These are phyloP conservation scores for Mya arenaria DNA, from an alignment of 1,140 invertebrate species.

Conservation along the genomic window DNA sequence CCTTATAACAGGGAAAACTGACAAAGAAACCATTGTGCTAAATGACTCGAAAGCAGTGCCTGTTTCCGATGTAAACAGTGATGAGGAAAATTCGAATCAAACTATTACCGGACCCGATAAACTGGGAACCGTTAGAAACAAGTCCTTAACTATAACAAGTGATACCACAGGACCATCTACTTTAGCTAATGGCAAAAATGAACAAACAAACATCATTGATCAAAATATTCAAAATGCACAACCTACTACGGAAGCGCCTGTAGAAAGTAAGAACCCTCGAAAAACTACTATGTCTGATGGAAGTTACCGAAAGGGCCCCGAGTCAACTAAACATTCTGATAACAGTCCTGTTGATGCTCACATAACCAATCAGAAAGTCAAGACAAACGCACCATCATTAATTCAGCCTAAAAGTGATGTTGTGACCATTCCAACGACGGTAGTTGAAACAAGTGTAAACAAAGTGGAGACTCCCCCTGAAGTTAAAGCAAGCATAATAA, in stretches of 20 bases:
- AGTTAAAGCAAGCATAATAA: neutral
- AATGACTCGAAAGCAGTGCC: too few relatives aligned
- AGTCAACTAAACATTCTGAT: neutral
- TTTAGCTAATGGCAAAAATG: neutral
- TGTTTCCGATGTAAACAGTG: neutral
- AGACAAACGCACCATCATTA: neutral
- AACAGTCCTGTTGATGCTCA: neutral
- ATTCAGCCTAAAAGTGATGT: conserved; percentile 3
- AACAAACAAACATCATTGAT: neutral
- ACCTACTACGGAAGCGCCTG: neutral
- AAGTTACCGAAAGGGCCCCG: conserved; percentile 39
- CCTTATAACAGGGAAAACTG: too few relatives aligned
- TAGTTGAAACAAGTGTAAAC: neutral
- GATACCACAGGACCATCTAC: too few relatives aligned
- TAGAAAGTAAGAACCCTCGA: neutral
- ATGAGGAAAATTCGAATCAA: too few relatives aligned
- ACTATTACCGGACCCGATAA: neutral
- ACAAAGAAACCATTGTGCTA: neutral
- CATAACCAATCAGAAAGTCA: neutral
- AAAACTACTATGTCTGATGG: neutral
- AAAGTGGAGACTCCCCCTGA: neutral
- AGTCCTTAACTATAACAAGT: neutral
- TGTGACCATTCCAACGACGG: conserved; percentile 10
- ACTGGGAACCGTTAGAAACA: neutral
- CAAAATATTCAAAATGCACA: neutral